These are phyloP conservation scores for Epizoanthus stellaris DNA, from an alignment of 92 coral and sea anemone genomes.

Conservation along the genomic window DNA sequence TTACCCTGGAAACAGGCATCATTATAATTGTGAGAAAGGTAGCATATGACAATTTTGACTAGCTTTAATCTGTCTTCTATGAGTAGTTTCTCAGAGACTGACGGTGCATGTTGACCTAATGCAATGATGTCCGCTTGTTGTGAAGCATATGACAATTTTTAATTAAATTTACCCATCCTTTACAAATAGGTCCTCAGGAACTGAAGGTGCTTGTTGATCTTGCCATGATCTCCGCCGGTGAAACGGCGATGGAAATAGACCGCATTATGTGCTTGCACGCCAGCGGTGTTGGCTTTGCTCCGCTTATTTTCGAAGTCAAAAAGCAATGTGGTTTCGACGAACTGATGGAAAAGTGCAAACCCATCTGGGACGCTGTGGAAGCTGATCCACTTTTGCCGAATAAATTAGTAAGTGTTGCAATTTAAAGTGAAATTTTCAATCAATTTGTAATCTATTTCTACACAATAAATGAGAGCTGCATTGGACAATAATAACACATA, in stretches of 20 bases:
- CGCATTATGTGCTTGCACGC: constrained; percentile 66
- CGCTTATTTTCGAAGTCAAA: constrained; percentile 56
- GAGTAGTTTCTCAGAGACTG: constrained; percentile 19
- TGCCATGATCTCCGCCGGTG: constrained; percentile 78
- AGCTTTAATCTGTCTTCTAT: too few species aligned
- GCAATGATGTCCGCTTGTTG: constrained; percentile 67
- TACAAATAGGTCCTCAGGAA: constrained; percentile 27
- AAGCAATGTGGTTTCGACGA: constrained; percentile 38
- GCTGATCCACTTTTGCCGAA: constrained; percentile 42
- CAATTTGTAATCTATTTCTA: too few species aligned
- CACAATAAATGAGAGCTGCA: too few species aligned
- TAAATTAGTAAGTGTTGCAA: constrained; percentile 33
- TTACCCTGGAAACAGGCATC: too few species aligned
- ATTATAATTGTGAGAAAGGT: too few species aligned
- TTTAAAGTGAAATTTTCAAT: too few species aligned
- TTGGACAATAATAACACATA: too few species aligned
- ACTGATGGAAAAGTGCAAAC: constrained; percentile 49
- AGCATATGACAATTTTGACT: too few species aligned
- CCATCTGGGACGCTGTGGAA: constrained; percentile 64
- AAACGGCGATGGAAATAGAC: constrained; percentile 65
- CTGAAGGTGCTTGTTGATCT: constrained; percentile 72
- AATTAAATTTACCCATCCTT: not conserved
- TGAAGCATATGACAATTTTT: too few species aligned
- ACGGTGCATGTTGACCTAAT: constrained; percentile 65
- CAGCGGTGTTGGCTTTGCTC: constrained; percentile 67